Conservation (phyloP, 1,140 invertebrate species). For the Aphis gossypii region DNA sequence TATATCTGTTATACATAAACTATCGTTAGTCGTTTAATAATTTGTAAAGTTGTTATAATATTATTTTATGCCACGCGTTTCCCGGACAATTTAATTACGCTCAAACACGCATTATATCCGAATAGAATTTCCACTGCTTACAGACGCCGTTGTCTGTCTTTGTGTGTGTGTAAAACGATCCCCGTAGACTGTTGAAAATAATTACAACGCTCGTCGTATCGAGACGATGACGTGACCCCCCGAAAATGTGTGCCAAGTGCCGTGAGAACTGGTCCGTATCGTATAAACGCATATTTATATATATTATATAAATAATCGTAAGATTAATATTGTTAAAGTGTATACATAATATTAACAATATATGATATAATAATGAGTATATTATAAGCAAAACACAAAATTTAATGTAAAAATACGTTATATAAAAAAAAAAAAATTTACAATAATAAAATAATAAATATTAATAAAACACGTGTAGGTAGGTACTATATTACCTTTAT, state of each 20-base stretch:
- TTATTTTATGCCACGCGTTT: background rate
- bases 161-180: background rate
- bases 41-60: background rate
- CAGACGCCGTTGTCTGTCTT: background rate
- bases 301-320: background rate
- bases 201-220: background rate
- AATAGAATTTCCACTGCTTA: background rate
- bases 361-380: background rate
- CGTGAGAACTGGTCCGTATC: constrained; percentile 32
- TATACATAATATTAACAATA: background rate
- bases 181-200: background rate
- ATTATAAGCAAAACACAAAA: background rate
- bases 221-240: constrained; percentile 33
- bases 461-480: background rate
- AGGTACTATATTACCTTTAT: background rate
- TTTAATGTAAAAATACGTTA: background rate
- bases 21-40: background rate
- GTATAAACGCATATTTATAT: background rate
- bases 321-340: background rate
- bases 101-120: constrained; percentile 11
- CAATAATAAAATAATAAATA: no score
- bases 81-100: background rate
- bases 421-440: background rate
- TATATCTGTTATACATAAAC: background rate
- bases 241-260: constrained; percentile 33